phyloP scores from a whole-genome alignment of 2,113 vertebrate genomes.

The Crotalus helleri region DNA sequence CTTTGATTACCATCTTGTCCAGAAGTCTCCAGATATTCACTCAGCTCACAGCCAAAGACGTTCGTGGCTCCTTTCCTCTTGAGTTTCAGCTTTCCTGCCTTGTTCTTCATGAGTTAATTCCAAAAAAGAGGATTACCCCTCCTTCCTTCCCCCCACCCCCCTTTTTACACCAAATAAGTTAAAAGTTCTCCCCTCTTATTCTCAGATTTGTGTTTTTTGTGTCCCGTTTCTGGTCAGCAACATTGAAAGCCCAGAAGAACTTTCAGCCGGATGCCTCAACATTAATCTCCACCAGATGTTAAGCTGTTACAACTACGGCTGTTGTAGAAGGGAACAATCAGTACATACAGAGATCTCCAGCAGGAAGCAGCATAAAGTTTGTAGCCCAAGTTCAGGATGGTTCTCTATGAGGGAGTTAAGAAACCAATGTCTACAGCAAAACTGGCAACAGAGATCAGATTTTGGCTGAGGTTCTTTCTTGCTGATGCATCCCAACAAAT shows the following conservation, averaged over 20 bases:
- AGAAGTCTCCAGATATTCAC: constrained; percentile 89
- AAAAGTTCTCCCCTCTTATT: constrained; percentile 47
- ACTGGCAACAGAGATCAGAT: constrained; percentile 45
- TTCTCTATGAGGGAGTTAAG: constrained; percentile 59
- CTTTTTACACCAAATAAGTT: constrained; percentile 49
- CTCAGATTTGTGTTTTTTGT: constrained; percentile 53
- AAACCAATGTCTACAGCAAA: constrained; percentile 48
- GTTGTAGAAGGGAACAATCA: constrained; percentile 50
- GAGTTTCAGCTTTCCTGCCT: constrained; percentile 92
- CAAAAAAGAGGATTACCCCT: constrained; percentile 63
- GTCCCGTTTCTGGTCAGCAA: constrained; percentile 53
- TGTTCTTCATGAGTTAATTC: constrained; percentile 98
- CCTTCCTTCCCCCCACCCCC: constrained; percentile 66
- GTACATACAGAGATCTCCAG: constrained; percentile 42
- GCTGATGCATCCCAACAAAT: constrained; percentile 42
- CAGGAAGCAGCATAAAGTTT: constrained; percentile 50
- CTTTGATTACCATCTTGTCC: constrained; percentile 91
- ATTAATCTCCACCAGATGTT: constrained; percentile 64
- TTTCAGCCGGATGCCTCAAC: constrained; percentile 55
- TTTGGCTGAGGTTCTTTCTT: constrained; percentile 40
- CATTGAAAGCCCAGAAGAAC: constrained; percentile 54
- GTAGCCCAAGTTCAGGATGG: constrained; percentile 55
- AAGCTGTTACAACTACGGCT: constrained; percentile 47
- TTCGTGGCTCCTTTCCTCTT: constrained; percentile 91
- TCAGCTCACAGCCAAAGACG: constrained; percentile 95